These are phyloP conservation scores for Porites lobata DNA, from an alignment of 92 coral and sea anemone species.

Conservation along the genomic window DNA sequence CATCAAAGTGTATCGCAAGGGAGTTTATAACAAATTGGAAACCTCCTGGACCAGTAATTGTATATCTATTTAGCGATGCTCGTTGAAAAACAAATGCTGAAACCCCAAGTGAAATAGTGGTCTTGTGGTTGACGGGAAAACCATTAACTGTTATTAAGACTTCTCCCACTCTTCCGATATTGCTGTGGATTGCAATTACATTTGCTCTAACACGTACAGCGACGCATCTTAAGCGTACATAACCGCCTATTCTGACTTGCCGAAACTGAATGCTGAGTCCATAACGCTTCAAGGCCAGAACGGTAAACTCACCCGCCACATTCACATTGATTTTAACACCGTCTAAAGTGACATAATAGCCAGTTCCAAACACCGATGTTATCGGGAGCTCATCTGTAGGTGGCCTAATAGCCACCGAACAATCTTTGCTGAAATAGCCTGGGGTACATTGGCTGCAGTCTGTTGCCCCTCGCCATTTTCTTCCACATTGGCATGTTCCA, in stretches of 20 bases:
- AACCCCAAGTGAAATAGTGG: conserved; percentile 54
- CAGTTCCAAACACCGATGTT: conserved; percentile 88
- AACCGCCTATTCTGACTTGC: conserved; percentile 88
- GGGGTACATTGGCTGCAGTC: conserved; percentile 84
- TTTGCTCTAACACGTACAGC: conserved; percentile 60
- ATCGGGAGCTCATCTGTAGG: conserved; percentile 48
- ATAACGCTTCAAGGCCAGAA: conserved; percentile 76
- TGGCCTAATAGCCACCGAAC: conserved; percentile 81
- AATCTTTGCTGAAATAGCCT: conserved; percentile 86
- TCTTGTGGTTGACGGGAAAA: conserved; percentile 60
- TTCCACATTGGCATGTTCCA: conserved; percentile 84
- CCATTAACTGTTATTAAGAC: conserved; percentile 81
- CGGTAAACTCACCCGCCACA: conserved; percentile 91
- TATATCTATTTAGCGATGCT: conserved; percentile 73
- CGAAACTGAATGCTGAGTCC: conserved; percentile 92
- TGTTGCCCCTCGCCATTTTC: conserved; percentile 84
- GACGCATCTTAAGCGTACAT: conserved; percentile 84
- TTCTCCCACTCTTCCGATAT: conserved; percentile 64
- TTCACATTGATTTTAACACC: conserved; percentile 84
- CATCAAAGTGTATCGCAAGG: conserved; percentile 81
- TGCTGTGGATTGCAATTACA: conserved; percentile 88
- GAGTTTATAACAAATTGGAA: conserved; percentile 84
- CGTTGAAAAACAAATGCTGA: conserved; percentile 82
- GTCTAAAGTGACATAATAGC: conserved; percentile 86
- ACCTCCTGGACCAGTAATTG: conserved; percentile 88